Evolutionary conservation across 1,140 invertebrate genomes (phyloP), one percentile per base, ranked within the genome.

Genomic region (Bombus consobrinus): DNA sequence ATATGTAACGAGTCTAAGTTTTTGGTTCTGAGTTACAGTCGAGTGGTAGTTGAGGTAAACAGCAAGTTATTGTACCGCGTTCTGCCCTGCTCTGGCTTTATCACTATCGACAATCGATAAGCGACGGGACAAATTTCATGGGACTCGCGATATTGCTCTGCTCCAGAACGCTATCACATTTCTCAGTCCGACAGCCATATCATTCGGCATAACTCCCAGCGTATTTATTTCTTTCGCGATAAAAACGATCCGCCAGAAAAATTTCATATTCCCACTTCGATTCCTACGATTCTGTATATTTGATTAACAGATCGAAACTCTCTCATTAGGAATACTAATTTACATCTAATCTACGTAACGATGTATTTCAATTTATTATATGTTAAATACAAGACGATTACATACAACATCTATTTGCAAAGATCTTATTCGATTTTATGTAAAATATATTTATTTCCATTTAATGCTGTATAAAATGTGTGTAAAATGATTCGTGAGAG

Each of bases 91-190:
- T 53, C 72, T 77, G 66, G 28, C 79, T 87, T 79, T 79, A 85
- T 85, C 88, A 47, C 77, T 85, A 80, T 88, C 69, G 80, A 3
- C 83, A 73, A 78, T 76, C 86, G 78, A 83, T 85, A 81, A 89
- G 86, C 66, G 86, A 73, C 72, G 79, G 85, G 66, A 89, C 87
- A 87, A 89, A 87, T 84, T 83, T 81, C 57, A 75, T 76, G 75
- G 47, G 68, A 53, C 66, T 87, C 37, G 75, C 73, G 32, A 72
- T 87, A 83, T 84, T 73, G 37, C 86, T 74, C 41, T 64, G 28
- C 57, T 64, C 47, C 32, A 66, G 59, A 73, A 81, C 71, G 59
- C 71, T 81, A 85, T 85, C 84, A 81, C 79, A 85, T 85, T 85
- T 85, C 71, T 85, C 84, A 81, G 69, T 57, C 4, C 41, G 84